These are phyloP conservation scores for Nephrotoma flavescens DNA, from an alignment of 2,888 invertebrate genomes.

Conservation along the genomic window DNA sequence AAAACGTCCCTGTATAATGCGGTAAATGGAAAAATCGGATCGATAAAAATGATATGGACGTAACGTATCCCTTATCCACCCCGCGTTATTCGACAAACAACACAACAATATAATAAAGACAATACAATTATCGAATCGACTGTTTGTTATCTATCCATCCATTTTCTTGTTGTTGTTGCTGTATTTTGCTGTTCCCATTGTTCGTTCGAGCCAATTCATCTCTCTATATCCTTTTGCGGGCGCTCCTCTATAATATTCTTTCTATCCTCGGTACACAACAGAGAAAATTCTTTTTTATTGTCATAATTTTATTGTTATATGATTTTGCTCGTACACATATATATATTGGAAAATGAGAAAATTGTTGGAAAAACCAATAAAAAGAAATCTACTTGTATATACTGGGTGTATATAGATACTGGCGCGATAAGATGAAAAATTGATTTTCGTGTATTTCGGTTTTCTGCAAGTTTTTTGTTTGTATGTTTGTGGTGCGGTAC, in stretches of 20 bases:
- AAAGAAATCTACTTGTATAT: background rate
- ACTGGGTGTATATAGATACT: background rate
- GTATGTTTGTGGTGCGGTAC: background rate
- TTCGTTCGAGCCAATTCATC: background rate
- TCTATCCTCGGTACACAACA: background rate
- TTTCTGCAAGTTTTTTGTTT: background rate
- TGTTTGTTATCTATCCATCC: background rate
- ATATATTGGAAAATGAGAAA: background rate
- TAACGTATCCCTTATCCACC: background rate
- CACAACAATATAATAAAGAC: background rate
- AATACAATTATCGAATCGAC: background rate
- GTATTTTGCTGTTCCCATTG: background rate
- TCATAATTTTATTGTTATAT: background rate
- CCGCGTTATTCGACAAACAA: background rate
- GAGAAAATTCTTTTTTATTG: background rate
- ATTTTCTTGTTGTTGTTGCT: background rate
- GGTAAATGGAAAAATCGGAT: background rate
- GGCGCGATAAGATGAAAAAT: background rate
- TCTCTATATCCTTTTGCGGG: background rate
- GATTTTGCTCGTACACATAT: background rate
- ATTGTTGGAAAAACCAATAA: background rate
- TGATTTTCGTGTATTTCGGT: background rate
- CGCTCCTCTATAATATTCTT: background rate
- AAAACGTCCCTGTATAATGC: background rate
- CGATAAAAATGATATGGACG: background rate